Evolutionary conservation across 2,797 vertebrate species (phyloP).

Genomic region (Pachyuromys duprasi): DNA sequence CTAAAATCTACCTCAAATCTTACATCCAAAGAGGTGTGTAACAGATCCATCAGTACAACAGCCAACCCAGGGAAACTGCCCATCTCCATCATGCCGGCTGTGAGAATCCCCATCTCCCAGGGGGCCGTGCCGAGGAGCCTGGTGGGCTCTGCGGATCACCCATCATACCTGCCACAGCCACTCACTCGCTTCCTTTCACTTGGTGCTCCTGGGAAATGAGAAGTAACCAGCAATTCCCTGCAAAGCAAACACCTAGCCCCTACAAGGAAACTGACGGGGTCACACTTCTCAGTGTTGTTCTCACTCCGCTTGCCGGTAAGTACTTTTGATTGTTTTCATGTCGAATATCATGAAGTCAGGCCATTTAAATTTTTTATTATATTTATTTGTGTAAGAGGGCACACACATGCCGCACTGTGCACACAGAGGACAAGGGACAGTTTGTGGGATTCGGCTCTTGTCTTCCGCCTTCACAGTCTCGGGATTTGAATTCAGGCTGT

Average conservation of each 20-base stretch:
- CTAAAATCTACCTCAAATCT: conserved; percentile 5
- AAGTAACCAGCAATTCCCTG: not conserved
- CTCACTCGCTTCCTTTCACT: not conserved
- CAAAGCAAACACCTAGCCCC: not conserved
- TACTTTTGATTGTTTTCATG: not conserved
- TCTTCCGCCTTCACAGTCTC: not conserved
- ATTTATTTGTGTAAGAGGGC: not conserved
- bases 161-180: not conserved
- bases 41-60: not conserved
- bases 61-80: not conserved
- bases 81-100: not conserved
- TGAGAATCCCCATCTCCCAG: not conserved
- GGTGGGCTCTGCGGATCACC: not conserved
- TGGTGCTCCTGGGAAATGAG: not conserved
- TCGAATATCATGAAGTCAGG: not conserved
- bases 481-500: not conserved
- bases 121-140: not conserved
- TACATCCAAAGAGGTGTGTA: not conserved
- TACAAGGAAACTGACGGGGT: not conserved
- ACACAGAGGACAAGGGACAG: not conserved
- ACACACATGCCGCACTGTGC: too few species aligned
- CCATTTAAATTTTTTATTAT: not conserved
- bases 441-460: not conserved
- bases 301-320: not conserved
- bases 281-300: not conserved